Conservation (phyloP, 2,113 vertebrate species). For the Grantiella picta region DNA sequence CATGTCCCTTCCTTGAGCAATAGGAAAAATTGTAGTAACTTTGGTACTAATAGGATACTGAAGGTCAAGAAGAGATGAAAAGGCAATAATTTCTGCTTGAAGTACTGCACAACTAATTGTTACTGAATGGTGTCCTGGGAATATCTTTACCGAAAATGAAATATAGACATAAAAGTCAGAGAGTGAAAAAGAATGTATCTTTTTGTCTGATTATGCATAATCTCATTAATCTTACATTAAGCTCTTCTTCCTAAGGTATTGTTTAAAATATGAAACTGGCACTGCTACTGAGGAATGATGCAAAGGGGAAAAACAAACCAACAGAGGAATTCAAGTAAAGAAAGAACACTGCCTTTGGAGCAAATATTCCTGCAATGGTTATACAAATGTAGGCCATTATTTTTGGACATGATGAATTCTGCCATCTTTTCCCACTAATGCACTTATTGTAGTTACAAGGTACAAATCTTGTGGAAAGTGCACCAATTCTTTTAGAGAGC, state of each 20-base stretch:
- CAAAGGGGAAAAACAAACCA: not conserved
- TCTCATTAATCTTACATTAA: not conserved
- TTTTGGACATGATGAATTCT: not conserved
- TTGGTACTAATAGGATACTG: not conserved
- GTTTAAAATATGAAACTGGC: not conserved
- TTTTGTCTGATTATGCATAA: not conserved
- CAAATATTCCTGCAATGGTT: not conserved
- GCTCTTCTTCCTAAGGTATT: not conserved
- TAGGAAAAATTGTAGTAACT: not conserved
- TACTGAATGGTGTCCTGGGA: not conserved
- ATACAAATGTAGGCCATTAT: not conserved
- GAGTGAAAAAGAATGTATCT: not conserved
- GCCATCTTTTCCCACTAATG: not conserved
- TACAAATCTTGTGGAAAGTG: not conserved
- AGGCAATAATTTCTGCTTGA: not conserved
- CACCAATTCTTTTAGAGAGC: not conserved
- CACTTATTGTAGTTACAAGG: slow-evolving; percentile 1
- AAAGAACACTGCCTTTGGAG: not conserved
- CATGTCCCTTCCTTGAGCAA: not conserved
- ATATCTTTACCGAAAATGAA: not conserved
- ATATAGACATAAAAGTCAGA: not conserved
- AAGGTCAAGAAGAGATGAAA: not conserved
- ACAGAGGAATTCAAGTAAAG: not conserved
- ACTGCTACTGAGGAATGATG: not conserved
- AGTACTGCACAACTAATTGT: not conserved